Percentiles rank a stretch among this genome's conserved stretches.
These are phyloP conservation scores for Sebastes fasciatus DNA, from an alignment of 2,113 vertebrate genomes.

Conservation along the genomic window DNA sequence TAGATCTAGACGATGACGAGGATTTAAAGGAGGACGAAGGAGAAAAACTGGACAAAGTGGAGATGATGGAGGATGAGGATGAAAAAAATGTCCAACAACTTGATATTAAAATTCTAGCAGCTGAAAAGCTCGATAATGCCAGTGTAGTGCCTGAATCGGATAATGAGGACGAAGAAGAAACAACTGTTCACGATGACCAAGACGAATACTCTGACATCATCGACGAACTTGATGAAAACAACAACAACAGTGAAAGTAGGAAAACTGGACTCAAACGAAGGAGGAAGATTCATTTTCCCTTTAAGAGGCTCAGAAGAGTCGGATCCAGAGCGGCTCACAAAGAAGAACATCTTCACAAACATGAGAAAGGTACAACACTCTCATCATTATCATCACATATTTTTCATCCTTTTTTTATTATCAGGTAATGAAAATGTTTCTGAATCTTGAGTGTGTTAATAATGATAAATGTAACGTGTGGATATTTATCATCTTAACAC, in stretches of 20 bases:
- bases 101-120: slow-evolving; percentile 25
- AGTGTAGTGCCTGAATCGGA: slow-evolving; percentile 15
- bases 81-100: slow-evolving; percentile 23
- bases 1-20: slow-evolving; percentile 1
- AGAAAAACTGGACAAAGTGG: too few species aligned
- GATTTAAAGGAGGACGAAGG: slow-evolving; percentile 20
- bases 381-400: slow-evolving; percentile 26
- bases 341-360: slow-evolving; percentile 21
- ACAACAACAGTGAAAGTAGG: slow-evolving; percentile 77
- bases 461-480: neutral
- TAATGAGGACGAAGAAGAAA: slow-evolving; percentile 36
- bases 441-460: slow-evolving; percentile 5
- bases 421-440: slow-evolving; percentile 10
- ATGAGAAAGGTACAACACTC: slow-evolving; percentile 74
- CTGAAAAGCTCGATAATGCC: slow-evolving; percentile 21
- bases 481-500: neutral
- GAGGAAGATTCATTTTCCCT: slow-evolving; percentile 32
- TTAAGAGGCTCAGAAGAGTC: slow-evolving; percentile 29
- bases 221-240: slow-evolving; percentile 70
- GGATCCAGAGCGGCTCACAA: slow-evolving; percentile 11
- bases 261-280: slow-evolving; percentile 47
- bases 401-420: slow-evolving; percentile 23
- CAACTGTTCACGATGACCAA: neutral
- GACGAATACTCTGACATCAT: slow-evolving; percentile 40
- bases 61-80: slow-evolving; percentile 13